Conservation (phyloP, 2,113 vertebrate species). For the Maccullochella peelii region DNA sequence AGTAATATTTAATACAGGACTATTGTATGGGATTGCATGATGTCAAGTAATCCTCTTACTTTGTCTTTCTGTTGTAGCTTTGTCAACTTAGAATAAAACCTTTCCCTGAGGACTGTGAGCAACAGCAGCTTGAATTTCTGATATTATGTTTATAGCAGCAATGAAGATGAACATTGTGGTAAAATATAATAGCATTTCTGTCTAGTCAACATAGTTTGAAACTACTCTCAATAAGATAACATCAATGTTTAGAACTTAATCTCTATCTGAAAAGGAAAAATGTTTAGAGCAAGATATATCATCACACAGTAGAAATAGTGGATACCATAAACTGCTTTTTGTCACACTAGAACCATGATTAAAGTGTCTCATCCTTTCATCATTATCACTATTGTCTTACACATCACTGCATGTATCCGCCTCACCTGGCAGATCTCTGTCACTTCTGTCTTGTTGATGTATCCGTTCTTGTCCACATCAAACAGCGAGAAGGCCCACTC, state of each 20-base stretch:
- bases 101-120: neutral
- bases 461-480: slow-evolving; percentile 93
- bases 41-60: slow-evolving; percentile 25
- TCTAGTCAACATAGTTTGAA: neutral
- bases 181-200: neutral
- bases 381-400: neutral
- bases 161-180: neutral
- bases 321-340: neutral
- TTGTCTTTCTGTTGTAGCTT: neutral
- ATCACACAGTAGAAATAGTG: neutral
- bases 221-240: neutral
- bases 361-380: neutral
- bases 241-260: neutral
- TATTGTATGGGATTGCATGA: neutral
- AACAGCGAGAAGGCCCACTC: slow-evolving; percentile 97
- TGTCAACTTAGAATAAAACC: neutral
- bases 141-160: neutral
- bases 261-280: neutral
- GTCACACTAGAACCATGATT: neutral
- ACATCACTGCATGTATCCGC: neutral
- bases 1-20: neutral
- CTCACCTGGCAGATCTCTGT: slow-evolving; percentile 92
- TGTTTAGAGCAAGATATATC: neutral
- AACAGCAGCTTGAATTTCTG: neutral
- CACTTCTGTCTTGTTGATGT: slow-evolving; percentile 93